Base-by-base conservation (phyloP, 1,140 invertebrate genomes). In the Brachionus plicatilis region DNA sequence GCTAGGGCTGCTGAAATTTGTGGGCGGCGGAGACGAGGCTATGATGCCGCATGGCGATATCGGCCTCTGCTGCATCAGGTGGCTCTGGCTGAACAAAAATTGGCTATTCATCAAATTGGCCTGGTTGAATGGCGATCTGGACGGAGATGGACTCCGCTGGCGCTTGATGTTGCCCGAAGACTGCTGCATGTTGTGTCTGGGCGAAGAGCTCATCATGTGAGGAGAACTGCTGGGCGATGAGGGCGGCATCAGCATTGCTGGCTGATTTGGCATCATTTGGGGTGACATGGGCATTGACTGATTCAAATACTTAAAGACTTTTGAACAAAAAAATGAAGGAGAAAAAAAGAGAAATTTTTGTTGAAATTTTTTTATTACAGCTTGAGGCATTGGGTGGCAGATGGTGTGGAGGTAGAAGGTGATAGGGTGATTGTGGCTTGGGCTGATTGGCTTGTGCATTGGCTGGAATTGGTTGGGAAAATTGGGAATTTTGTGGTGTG, bases 31-130 rank as follows among this genome's bases (percentile, higher is more conserved):
- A 11, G 72, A 37, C 29, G 72, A 50, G 17, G 72, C 43, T 27
- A 76, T 76, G 5, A 76, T 76, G 47, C 17, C 33, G 43, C 43
- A 45, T 37, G 72, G 72, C 9, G 72, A 76, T 20, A 76, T 76
- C 0, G 72, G 33, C 43, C 43, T 24, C 50, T 76, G 72, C 3
- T 76, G 72, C 72, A 76, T 76, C n/a, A 76, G 24, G 6, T 76
- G 72, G 27, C 24, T 76, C 50, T 76, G 72, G 50, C 33, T 76
- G 43, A 76, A 50, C 24, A 76, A 37, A 27, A 76, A 76, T 76
- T 76, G 72, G 47, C 50, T 53, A 29, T 50, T 45, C 17, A 76
- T 27, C 11, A 76, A 8, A 50, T 50, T 76, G 17, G 43, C 1
- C 20, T 76, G 72, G 53, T 29, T 24, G 27, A 50, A 50, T 12